These are phyloP conservation scores for Heliopora coerulea DNA, from an alignment of 92 coral and sea anemone genomes.

Conservation along the genomic window DNA sequence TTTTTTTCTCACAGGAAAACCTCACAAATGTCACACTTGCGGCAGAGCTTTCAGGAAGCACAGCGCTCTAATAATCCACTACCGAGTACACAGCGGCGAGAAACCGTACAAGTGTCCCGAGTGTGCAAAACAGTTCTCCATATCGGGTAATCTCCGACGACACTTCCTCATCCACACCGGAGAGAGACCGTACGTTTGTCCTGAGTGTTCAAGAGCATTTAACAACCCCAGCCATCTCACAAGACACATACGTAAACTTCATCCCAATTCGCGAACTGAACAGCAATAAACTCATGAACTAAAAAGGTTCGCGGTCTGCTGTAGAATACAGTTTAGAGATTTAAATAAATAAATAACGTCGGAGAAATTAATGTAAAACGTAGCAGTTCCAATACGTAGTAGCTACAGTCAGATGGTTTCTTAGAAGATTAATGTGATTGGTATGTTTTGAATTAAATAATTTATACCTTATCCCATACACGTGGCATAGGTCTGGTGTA, in stretches of 20 bases:
- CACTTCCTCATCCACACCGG: slow-evolving; percentile 96
- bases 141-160: slow-evolving; percentile 95
- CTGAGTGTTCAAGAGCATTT: slow-evolving; percentile 93
- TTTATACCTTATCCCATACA: no score
- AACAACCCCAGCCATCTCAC: slow-evolving; percentile 98
- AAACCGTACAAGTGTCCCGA: slow-evolving; percentile 93
- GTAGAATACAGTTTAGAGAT: no score
- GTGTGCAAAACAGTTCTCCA: slow-evolving; percentile 89
- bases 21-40: slow-evolving; percentile 88
- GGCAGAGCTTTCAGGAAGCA: slow-evolving; percentile 97
- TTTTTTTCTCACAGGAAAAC: slow-evolving; percentile 58
- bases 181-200: slow-evolving; percentile 88
- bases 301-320: no score
- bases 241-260: slow-evolving; percentile 89
- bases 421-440: no score
- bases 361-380: no score
- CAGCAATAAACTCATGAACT: background rate
- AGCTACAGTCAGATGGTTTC: no score
- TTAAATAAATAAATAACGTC: no score
- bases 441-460: no score
- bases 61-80: slow-evolving; percentile 94
- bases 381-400: no score
- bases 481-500: no score
- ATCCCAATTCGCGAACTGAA: slow-evolving; percentile 16
- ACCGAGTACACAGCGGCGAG: slow-evolving; percentile 96